Base-by-base conservation (phyloP, 2,888 invertebrate genomes). In the Anthophora plumipes region DNA sequence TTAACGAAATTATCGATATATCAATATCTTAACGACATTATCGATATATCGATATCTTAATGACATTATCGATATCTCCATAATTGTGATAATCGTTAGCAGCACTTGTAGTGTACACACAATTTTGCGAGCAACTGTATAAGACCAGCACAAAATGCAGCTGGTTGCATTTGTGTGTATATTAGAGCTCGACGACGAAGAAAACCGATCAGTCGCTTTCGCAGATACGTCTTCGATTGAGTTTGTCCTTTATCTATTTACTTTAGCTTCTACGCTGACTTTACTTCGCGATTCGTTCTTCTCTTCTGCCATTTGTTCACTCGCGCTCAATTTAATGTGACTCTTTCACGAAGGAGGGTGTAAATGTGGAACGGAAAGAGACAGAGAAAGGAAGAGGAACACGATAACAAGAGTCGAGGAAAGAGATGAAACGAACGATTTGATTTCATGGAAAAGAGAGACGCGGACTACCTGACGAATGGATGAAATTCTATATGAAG, bases 281-380 rank as follows among this genome's bases (percentile, higher is more conserved):
- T 84, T 76, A 67, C 71, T 74, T 63, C 73, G 57, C 64, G 73
- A 61, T 63, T 69, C 84, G 63, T 54, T 25, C 41, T 39, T 46
- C 74, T 67, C 61, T 82, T 63, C 68, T 46, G 61, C 50, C 80
- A 72, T 79, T 85, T 85, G 85, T 76, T 85, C 85, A 72, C 64
- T 84, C 74, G 46, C 74, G 79, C 82, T 85, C 79, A 68, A 85
- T 85, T 85, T 85, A 67, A 79, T 63, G 67, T 17, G 48, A 37
- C 50, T 69, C 43, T 8, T 22, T 59, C 59, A 39, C n/a, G n/a
- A n/a, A n/a, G n/a, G n/a, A n/a, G n/a, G n/a, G n/a, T n/a, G n/a
- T n/a, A n/a, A n/a, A n/a, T n/a, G n/a, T n/a, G n/a, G n/a, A n/a
- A n/a, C n/a, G n/a, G n/a, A n/a, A n/a, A n/a, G n/a, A n/a, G n/a